These are phyloP conservation scores for Indicator indicator DNA, from an alignment of 2,113 vertebrate genomes.

Conservation along the genomic window DNA sequence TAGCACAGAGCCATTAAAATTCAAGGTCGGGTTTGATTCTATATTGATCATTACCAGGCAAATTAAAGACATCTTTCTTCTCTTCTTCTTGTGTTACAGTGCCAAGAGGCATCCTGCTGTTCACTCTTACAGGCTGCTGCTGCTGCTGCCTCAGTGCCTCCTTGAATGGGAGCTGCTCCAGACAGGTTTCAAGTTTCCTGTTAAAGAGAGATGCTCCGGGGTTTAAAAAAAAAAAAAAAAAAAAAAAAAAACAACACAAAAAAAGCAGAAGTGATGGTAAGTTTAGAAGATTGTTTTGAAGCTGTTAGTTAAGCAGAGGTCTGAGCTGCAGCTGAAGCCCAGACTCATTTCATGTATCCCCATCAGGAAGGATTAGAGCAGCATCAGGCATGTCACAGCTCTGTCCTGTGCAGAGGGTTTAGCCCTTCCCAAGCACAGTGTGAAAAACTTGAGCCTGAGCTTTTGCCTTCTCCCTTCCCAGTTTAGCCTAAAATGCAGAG, in stretches of 20 bases:
- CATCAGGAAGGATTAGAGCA: not conserved
- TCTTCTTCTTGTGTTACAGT: not conserved
- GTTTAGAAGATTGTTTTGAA: not conserved
- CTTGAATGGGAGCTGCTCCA: not conserved
- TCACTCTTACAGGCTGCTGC: not conserved
- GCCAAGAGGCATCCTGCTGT: conserved; percentile 17
- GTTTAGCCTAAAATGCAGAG: not conserved
- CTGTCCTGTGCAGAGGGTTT: not conserved
- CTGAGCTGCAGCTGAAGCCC: not conserved
- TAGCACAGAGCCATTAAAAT: conserved; percentile 45
- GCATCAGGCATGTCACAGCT: not conserved
- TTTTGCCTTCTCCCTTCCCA: not conserved
- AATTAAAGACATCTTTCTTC: conserved; percentile 72
- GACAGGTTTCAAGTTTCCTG: not conserved
- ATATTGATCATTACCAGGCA: conserved; percentile 60
- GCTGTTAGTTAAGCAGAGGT: not conserved
- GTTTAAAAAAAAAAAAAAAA: not conserved
- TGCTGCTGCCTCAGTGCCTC: conserved; percentile 12
- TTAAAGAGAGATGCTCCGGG: not conserved
- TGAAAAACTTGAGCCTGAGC: not conserved
- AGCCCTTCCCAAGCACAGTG: not conserved
- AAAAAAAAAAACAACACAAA: too few species aligned
- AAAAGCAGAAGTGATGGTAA: not conserved
- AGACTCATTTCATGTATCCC: not conserved
- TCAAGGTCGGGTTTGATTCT: conserved; percentile 50